Conservation (phyloP, 2,888 invertebrate species). For the Mactromeris polynyma region DNA sequence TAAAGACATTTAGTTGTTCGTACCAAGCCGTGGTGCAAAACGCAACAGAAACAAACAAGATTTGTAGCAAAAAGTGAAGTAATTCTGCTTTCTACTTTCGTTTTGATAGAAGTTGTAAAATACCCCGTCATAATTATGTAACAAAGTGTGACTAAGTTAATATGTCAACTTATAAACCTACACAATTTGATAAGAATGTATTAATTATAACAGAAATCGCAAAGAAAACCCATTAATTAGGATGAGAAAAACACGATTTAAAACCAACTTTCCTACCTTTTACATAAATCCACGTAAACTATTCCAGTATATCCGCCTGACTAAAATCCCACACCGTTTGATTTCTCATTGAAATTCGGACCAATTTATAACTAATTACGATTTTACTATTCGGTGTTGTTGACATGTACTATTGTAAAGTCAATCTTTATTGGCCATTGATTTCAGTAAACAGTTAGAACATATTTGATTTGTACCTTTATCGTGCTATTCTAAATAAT, state of each 20-base stretch:
- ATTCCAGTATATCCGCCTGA: background rate
- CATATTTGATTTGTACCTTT: background rate
- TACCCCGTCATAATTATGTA: no score
- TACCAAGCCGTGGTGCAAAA: no score
- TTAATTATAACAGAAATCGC: no score
- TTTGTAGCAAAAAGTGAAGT: no score
- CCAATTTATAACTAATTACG: conserved; percentile 16
- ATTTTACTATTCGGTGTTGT: background rate
- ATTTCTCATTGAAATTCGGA: conserved; percentile 13
- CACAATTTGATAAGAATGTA: no score
- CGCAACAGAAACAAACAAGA: no score
- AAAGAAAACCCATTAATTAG: no score
- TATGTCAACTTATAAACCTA: no score
- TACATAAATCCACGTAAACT: background rate
- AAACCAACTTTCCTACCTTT: background rate
- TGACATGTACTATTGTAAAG: background rate
- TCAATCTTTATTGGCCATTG: background rate
- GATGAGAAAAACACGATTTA: background rate
- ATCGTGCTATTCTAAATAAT: conserved; percentile 23
- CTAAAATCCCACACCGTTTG: background rate
- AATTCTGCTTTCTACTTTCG: no score
- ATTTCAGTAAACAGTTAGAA: background rate
- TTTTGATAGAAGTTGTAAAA: no score
- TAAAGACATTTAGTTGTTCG: no score
- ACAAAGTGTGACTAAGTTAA: no score